Conservation (phyloP, 2,113 vertebrate species). For the Grallaria varia region DNA sequence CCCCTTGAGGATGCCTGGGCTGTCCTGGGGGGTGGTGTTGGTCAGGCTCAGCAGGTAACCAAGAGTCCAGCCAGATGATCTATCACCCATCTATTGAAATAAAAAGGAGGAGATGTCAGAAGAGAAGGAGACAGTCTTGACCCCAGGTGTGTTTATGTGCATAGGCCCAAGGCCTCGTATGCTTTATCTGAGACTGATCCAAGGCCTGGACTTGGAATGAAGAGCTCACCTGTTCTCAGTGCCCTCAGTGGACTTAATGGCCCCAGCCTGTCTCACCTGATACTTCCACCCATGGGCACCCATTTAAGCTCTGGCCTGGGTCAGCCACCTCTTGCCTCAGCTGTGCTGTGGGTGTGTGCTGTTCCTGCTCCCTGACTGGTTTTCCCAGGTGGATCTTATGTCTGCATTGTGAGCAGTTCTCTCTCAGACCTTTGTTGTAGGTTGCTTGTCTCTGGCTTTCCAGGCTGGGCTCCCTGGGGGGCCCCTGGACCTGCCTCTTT, state of each 20-base stretch:
- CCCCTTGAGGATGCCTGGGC: conserved; percentile 32
- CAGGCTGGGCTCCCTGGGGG: not conserved
- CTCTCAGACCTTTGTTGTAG: not conserved
- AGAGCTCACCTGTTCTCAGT: not conserved
- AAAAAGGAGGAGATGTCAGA: not conserved
- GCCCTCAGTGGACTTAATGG: not conserved
- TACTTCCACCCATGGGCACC: not conserved
- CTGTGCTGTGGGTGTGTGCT: not conserved
- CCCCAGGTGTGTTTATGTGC: not conserved
- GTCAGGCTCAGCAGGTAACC: conserved; percentile 44
- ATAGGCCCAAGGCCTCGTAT: not conserved
- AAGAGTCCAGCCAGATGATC: conserved; percentile 39
- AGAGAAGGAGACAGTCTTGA: not conserved
- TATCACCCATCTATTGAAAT: not conserved
- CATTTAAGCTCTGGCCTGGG: not conserved
- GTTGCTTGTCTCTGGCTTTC: not conserved
- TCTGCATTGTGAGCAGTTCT: not conserved
- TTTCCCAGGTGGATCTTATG: not conserved
- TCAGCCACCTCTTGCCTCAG: accelerated
- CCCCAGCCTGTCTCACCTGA: not conserved
- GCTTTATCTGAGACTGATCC: not conserved
- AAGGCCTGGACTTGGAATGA: not conserved
- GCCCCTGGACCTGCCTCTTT: too few species aligned
- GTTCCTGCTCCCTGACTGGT: not conserved
- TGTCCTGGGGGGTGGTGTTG: conserved; percentile 5